phyloP scores from a whole-genome alignment of 2,113 vertebrate species.

The Psephotus haematonotus region DNA sequence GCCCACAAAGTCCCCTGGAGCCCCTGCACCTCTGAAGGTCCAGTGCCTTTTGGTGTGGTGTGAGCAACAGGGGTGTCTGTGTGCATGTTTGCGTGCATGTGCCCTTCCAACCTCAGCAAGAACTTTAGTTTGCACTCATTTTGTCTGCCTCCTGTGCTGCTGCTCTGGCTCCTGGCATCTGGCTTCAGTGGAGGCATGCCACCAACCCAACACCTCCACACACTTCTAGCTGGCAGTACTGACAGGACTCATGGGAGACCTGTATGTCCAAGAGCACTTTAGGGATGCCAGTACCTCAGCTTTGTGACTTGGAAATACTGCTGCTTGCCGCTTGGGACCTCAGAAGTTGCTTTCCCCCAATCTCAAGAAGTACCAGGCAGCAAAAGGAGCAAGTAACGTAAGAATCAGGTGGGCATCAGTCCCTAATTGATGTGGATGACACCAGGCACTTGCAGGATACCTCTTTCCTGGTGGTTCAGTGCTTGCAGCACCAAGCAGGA shows the following conservation, averaged over 20 bases:
- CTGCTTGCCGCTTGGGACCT: not conserved
- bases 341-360: not conserved
- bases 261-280: not conserved
- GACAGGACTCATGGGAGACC: accelerated
- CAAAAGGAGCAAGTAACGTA: not conserved
- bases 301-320: not conserved
- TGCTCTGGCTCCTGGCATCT: not conserved
- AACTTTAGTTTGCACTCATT: not conserved
- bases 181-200: not conserved
- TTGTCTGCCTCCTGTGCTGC: accelerated
- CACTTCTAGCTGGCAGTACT: not conserved
- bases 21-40: not conserved
- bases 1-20: not conserved
- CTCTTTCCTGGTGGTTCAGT: not conserved
- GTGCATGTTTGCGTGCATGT: not conserved
- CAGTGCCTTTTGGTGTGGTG: not conserved
- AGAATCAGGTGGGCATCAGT: not conserved
- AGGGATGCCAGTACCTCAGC: not conserved
- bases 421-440: not conserved
- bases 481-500: not conserved
- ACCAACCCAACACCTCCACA: not conserved
- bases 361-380: not conserved
- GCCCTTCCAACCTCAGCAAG: not conserved
- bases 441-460: not conserved
- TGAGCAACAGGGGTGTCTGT: not conserved